A percentile compares a stretch with the other conserved stretches of the same genome.
These are phyloP conservation scores for Myotis pilosus DNA, from an alignment of 2,797 vertebrate species.

Conservation along the genomic window DNA sequence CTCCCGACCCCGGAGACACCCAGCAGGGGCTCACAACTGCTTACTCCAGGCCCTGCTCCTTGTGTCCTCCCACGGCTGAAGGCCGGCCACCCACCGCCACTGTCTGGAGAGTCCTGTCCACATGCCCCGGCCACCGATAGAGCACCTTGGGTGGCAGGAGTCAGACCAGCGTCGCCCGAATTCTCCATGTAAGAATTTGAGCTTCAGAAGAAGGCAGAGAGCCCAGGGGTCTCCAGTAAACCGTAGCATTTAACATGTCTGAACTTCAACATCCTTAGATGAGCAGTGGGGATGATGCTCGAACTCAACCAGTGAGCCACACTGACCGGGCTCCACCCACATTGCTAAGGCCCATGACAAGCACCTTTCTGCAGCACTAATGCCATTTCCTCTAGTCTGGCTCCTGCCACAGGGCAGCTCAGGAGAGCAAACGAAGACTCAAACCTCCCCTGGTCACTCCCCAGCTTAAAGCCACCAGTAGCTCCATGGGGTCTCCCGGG, in stretches of 20 bases:
- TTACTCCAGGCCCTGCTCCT: background rate
- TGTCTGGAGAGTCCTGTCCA: background rate
- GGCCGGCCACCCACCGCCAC: background rate
- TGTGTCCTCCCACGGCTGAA: background rate
- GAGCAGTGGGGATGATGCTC: background rate
- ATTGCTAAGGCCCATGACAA: background rate
- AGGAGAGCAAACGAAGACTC: background rate
- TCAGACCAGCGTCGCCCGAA: too few relatives aligned
- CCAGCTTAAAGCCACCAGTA: background rate
- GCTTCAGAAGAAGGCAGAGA: background rate
- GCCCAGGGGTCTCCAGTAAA: background rate
- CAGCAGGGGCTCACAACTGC: accelerated
- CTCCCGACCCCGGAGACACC: background rate
- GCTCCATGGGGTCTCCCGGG: background rate
- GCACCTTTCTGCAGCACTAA: background rate
- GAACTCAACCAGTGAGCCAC: background rate
- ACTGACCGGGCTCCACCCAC: too few relatives aligned
- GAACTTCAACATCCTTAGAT: background rate
- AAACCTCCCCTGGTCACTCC: background rate
- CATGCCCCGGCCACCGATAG: background rate
- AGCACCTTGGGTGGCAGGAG: background rate
- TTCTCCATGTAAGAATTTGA: background rate
- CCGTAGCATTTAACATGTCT: background rate
- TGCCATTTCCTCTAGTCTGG: background rate
- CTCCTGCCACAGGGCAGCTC: background rate